Percentiles rank a stretch among this genome's conserved stretches.
Conservation (phyloP, 2,888 invertebrate species). For the Aleiodes alternator region DNA sequence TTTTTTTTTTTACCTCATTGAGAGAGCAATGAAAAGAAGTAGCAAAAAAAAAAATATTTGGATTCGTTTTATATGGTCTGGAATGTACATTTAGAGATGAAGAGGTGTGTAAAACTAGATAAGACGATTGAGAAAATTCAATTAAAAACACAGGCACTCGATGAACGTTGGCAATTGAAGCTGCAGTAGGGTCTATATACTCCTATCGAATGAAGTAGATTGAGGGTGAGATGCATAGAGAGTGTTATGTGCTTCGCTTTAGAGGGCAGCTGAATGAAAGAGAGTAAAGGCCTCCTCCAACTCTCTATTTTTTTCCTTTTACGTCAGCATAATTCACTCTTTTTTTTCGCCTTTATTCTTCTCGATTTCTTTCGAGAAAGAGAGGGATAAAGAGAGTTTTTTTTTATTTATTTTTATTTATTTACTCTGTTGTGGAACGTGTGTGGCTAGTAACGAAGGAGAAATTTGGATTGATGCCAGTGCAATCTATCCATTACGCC, state of each 20-base stretch:
- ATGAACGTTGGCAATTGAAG: conserved; percentile 61
- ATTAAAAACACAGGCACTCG: conserved; percentile 61
- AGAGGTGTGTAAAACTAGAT: too few relatives aligned
- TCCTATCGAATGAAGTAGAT: not conserved
- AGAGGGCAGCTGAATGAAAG: not conserved
- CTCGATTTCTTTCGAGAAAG: not conserved
- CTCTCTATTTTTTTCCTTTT: not conserved
- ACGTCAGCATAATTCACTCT: not conserved
- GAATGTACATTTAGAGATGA: too few relatives aligned
- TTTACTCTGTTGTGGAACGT: conserved; percentile 19
- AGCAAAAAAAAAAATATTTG: too few relatives aligned
- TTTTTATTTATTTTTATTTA: not conserved
- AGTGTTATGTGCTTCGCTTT: not conserved
- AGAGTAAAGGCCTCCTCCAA: not conserved
- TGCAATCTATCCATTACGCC: conserved; percentile 57
- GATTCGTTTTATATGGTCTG: too few relatives aligned
- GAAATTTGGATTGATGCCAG: conserved; percentile 60
- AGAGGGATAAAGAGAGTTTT: too few relatives aligned
- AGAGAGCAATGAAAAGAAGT: too few relatives aligned
- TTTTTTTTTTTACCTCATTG: too few relatives aligned
- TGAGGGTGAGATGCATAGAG: not conserved
- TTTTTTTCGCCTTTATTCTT: not conserved
- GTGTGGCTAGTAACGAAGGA: conserved; percentile 52
- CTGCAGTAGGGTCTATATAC: conserved; percentile 46
- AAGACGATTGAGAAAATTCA: conserved; percentile 55